These are phyloP conservation scores for Zhuqinia jingwanae DNA, from an alignment of 2,888 invertebrate genomes.

Conservation along the genomic window DNA sequence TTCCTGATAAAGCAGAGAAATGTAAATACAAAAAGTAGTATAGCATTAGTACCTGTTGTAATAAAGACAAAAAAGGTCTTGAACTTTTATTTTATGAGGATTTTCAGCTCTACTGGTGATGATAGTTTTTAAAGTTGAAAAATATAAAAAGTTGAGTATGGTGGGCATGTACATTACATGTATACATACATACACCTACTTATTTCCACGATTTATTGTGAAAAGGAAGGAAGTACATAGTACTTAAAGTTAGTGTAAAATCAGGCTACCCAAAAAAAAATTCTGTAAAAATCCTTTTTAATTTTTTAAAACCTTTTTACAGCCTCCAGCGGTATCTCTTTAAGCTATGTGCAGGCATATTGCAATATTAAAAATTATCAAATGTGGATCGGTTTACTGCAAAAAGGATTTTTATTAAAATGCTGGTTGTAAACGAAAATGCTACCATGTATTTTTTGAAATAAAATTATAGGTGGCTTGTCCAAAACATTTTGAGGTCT, in stretches of 20 bases:
- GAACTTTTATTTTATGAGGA: slow-evolving; percentile 64
- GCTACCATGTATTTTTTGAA: not conserved
- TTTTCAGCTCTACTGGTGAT: slow-evolving; percentile 67
- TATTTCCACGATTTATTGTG: not conserved
- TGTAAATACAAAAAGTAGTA: not conserved
- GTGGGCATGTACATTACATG: not conserved
- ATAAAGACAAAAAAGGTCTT: slow-evolving; percentile 64
- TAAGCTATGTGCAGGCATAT: no score
- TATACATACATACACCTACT: not conserved
- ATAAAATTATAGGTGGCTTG: not conserved
- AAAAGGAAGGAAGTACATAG: slow-evolving; percentile 13
- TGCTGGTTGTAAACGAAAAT: no score
- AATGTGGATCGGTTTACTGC: no score
- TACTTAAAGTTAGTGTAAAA: slow-evolving; percentile 26
- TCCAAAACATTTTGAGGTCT: not conserved
- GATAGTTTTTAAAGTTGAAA: slow-evolving; percentile 31
- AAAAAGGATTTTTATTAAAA: no score
- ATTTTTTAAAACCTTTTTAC: no score
- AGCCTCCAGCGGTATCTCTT: no score
- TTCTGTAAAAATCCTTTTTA: no score
- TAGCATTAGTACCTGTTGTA: not conserved
- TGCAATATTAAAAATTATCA: no score
- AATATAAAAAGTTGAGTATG: not conserved
- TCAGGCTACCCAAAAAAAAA: no score
- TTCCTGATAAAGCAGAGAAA: slow-evolving; percentile 23